A percentile compares a stretch with the other conserved stretches of the same genome.
Conservation (phyloP, 2,113 vertebrate species). For the Peromyscus leucopus region DNA sequence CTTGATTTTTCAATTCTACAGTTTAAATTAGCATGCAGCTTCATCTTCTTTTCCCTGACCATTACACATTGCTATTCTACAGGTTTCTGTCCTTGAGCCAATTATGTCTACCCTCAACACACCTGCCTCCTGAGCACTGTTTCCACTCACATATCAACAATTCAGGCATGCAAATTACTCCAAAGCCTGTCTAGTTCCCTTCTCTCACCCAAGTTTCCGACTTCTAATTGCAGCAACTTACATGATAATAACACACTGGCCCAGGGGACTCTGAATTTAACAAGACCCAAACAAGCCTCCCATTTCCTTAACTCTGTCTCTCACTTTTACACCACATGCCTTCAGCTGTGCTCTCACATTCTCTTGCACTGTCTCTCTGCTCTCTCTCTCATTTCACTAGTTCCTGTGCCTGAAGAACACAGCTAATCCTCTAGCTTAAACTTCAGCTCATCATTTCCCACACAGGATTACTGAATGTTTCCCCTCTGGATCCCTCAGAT, state of each 20-base stretch:
- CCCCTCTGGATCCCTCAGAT: background rate
- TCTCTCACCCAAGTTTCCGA: background rate
- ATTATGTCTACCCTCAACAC: conserved; percentile 40
- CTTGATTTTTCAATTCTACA: conserved; percentile 9
- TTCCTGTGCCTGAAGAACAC: background rate
- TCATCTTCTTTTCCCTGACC: conserved; percentile 12
- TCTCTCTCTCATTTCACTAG: background rate
- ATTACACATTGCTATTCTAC: conserved; percentile 20
- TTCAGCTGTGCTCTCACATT: background rate
- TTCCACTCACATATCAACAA: background rate
- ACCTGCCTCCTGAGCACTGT: background rate
- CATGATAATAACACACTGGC: background rate
- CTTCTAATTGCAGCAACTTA: conserved; percentile 30
- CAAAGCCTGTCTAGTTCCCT: conserved; percentile 16
- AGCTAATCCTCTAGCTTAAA: background rate
- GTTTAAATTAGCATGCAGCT: conserved; percentile 14
- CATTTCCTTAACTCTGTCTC: background rate
- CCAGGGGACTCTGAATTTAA: background rate
- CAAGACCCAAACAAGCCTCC: background rate
- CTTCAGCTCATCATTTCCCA: background rate
- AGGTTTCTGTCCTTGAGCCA: conserved; percentile 51
- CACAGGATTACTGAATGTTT: background rate
- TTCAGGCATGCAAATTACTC: background rate
- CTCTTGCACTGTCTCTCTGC: background rate
- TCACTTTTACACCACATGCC: background rate